phyloP scores from a whole-genome alignment of 2,797 vertebrate species.

The Clarias laeviceps region DNA sequence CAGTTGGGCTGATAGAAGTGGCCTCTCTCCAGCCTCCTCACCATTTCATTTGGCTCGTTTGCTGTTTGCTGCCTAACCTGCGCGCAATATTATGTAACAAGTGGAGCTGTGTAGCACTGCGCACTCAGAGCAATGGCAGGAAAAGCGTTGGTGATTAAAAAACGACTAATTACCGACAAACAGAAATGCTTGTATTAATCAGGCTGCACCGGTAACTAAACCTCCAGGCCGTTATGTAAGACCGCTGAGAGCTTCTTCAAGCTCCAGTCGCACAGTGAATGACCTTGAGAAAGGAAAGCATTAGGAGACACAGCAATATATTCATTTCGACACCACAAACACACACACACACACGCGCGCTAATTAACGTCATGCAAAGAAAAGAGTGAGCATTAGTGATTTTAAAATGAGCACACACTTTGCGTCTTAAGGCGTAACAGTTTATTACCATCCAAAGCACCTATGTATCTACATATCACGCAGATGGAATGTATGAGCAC shows the following conservation, averaged over 20 bases:
- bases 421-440: neutral
- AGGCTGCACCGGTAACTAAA: slow-evolving; percentile 45
- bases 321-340: neutral
- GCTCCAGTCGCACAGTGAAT: slow-evolving; percentile 61
- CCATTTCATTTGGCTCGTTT: slow-evolving; percentile 35
- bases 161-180: slow-evolving; percentile 36
- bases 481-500: neutral
- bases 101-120: slow-evolving; percentile 27
- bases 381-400: neutral
- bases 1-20: neutral
- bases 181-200: slow-evolving; percentile 33
- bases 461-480: neutral
- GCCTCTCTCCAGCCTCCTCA: slow-evolving; percentile 25
- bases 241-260: slow-evolving; percentile 49
- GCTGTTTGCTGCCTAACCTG: slow-evolving; percentile 37
- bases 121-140: slow-evolving; percentile 2
- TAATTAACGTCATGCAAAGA: slow-evolving; percentile 16
- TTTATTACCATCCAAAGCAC: neutral
- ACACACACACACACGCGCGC: neutral
- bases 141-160: slow-evolving; percentile 23
- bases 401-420: slow-evolving; percentile 21
- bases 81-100: slow-evolving; percentile 43
- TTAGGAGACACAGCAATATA: slow-evolving; percentile 36
- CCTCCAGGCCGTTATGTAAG: slow-evolving; percentile 56
- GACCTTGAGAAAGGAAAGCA: slow-evolving; percentile 78